Conservation (phyloP, 2,797 vertebrate species). For the Cetoscarus ocellatus region DNA sequence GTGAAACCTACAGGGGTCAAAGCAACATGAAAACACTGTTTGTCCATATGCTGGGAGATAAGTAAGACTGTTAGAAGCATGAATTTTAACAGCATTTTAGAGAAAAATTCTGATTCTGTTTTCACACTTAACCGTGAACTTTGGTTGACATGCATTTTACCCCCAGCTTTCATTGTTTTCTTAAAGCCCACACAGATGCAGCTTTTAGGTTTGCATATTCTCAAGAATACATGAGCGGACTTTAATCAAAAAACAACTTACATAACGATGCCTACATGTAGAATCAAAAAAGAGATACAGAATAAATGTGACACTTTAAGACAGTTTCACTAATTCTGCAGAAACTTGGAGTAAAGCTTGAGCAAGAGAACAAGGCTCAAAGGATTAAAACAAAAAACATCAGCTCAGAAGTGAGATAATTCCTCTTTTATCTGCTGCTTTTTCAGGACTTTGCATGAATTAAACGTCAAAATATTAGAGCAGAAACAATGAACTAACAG, state of each 20-base stretch:
- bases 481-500: conserved; percentile 1
- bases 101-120: background rate
- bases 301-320: background rate
- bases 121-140: background rate
- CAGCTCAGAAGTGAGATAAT: conserved; percentile 6
- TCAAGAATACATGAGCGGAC: background rate
- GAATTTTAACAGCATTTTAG: background rate
- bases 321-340: background rate
- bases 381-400: conserved; percentile 17
- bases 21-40: no score
- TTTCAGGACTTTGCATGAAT: conserved; percentile 22
- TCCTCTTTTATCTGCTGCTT: conserved; percentile 24
- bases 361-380: conserved; percentile 13
- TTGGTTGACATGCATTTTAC: background rate
- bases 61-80: conserved; percentile 27
- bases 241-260: background rate
- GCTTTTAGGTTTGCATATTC: no score
- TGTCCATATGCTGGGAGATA: background rate
- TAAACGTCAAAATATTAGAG: conserved; percentile 34
- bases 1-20: no score
- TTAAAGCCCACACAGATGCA: background rate
- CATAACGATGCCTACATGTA: background rate
- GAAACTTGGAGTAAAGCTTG: conserved; percentile 10
- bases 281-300: background rate
- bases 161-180: background rate